Evolutionary conservation across 2,888 invertebrate species (phyloP), one percentile per base, ranked within the genome.

Genomic region (Seira musarum): DNA sequence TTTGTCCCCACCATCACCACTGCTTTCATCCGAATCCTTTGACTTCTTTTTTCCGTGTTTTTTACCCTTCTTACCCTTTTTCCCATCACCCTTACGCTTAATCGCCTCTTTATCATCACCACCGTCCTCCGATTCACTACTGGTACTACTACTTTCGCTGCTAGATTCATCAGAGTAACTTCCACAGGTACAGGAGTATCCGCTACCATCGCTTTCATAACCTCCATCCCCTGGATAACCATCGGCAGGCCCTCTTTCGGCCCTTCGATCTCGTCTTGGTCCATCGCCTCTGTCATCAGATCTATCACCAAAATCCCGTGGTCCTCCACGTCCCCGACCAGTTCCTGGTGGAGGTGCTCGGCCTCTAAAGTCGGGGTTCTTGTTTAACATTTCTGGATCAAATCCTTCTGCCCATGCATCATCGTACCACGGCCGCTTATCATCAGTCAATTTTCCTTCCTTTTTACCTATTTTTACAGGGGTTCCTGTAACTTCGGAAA

Each of bases 401-500:
- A 21, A 53, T n/a, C 21, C 66, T 22, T 66, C 66, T 0, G 66
- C 73, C 65, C 53, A 57, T 0, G 10, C 73, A 6, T 73, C 73
- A 15, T 19, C 10, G 19, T 73, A 66, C 66, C 66, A 73, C 0
- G 73, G 73, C 0, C 66, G 73, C 8, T 64, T 40, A 1, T 64
- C 25, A 46, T 73, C 66, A 1, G 3, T 57, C n/a, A 73, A 25
- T n/a, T 30, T n/a, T 6, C 22, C 66, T n/a, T 73, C 73, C n/a
- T 73, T 73, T 6, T 22, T 13, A 40, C 30, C 25, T 19, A 53
- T 57, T 35, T 73, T 66, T 15, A 73, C 73, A 10, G 57, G 66
- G 0, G 66, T 73, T 1, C 57, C 66, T 0, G 73, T 73, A 1
- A 66, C 73, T 0, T 66, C 35, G 0, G 73, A 73, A 35, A 73